Evolutionary conservation across 2,113 vertebrate genomes (phyloP), one percentile per base, ranked within the genome.

Genomic region (Odocoileus virginianus): DNA sequence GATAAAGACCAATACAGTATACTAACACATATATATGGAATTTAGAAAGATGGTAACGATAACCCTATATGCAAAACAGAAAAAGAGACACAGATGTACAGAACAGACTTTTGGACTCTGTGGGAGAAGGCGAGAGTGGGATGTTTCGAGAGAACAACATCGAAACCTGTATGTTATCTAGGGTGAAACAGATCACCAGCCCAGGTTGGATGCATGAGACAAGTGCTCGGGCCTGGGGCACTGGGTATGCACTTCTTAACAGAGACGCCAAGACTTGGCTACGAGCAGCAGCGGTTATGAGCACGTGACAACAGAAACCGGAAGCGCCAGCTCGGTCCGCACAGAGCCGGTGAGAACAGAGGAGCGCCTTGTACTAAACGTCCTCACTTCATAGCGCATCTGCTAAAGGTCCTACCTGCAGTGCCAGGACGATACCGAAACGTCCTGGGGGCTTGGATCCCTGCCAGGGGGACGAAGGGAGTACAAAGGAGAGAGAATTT

Each of bases 201-300:
- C 47, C 47, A 50, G 47, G 47, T 1, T 13, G 47, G 47, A 50
- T 0, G 12, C 47, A 50, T 13, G 47, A 50, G 47, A 50, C 47
- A 13, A 50, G 12, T 50, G 47, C 47, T 50, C 12, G 12, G 47
- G 47, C 47, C 47, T 50, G 47, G 47, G 3, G 47, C 47, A 50
- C 47, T 50, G 47, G 3, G 47, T 50, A 14, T 50, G 47, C 28
- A 2, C 14, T 17, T 52, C 83, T 79, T 28, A 87, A n/a, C 43
- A 89, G 33, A 43, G 55, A 89, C 52, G 40, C 27, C 33, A 11
- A 23, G 40, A 6, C 9, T 23, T 47, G 11, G 47, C 11, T 36
- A 8, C 0, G 0, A 64, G 57, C 5, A 30, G 45, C n/a, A 57
- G 45, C 16, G 6, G 2, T 7, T 15, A 17, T 0, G 10, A 71